phyloP scores from a whole-genome alignment of 53 echinoderm and acorn worm species.

The Antedon mediterranea region DNA sequence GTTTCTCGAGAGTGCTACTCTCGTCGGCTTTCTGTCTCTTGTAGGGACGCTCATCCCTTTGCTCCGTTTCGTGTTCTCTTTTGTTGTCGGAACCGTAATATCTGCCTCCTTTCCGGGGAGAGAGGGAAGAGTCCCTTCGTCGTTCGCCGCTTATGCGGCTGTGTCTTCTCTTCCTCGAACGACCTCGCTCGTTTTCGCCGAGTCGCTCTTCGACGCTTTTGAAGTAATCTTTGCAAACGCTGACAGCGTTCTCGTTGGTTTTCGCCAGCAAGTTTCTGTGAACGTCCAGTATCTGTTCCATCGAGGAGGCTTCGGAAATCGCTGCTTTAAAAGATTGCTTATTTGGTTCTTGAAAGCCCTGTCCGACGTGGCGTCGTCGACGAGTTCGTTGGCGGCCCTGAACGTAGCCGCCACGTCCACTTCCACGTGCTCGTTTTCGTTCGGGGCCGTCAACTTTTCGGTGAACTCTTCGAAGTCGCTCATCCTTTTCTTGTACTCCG shows the following conservation, averaged over 20 bases:
- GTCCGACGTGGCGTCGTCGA: neutral
- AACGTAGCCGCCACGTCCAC: neutral
- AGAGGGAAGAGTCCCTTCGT: too few relatives aligned
- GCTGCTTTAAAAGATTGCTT: neutral
- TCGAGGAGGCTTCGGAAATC: neutral
- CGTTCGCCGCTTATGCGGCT: too few relatives aligned
- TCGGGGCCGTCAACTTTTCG: neutral
- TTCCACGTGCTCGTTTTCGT: neutral
- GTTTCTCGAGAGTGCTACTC: too few relatives aligned
- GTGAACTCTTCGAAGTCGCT: neutral
- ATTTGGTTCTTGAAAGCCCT: neutral
- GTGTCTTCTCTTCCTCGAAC: too few relatives aligned
- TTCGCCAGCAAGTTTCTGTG: neutral
- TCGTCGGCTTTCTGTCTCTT: too few relatives aligned
- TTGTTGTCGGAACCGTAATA: too few relatives aligned
- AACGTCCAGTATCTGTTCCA: neutral
- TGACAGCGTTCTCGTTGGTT: neutral
- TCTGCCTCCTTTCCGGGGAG: too few relatives aligned
- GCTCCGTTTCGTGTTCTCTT: too few relatives aligned
- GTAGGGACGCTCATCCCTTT: too few relatives aligned
- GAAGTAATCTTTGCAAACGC: neutral
- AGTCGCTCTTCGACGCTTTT: neutral
- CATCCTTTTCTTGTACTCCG: neutral
- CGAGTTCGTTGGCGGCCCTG: neutral
- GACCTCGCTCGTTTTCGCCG: neutral